Evolutionary conservation across 1,140 invertebrate genomes (phyloP).

Genomic region (Habropoda laboriosa): DNA sequence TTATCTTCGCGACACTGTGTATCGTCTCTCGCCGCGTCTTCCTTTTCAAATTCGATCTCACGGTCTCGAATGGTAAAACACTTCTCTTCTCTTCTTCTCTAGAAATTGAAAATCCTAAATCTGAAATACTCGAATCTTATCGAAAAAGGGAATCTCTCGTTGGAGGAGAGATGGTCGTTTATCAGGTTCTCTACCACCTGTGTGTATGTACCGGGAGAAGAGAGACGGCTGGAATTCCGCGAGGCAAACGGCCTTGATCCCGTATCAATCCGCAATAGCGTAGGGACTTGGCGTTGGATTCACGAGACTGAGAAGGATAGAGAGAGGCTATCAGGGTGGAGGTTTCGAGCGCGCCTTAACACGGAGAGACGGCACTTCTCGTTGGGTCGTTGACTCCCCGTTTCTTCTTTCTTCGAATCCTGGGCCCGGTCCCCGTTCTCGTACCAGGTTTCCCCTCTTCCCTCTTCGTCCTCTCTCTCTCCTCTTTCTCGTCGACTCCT

Average conservation of each 20-base stretch:
- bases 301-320: background rate
- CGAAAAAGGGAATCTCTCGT: background rate
- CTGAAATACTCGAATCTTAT: background rate
- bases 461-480: constrained; percentile 20
- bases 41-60: constrained; percentile 9
- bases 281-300: constrained; percentile 26
- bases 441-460: constrained; percentile 52
- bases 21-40: too few relatives aligned
- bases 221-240: constrained; percentile 29
- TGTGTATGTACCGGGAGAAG: too few relatives aligned
- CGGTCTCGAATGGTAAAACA: background rate
- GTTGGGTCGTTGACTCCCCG: constrained; percentile 77
- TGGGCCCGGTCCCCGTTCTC: constrained; percentile 67
- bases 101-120: background rate
- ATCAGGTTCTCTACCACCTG: constrained; percentile 33
- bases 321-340: background rate
- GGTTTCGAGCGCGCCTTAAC: constrained; percentile 68
- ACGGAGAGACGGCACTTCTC: constrained; percentile 65
- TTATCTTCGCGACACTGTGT: constrained; percentile 4
- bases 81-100: background rate
- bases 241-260: constrained; percentile 49
- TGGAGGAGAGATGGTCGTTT: background rate
- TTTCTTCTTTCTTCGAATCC: constrained; percentile 78
- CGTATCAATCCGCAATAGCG: constrained; percentile 49
- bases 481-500: background rate